Evolutionary conservation across 1,140 invertebrate species (phyloP).

Genomic region (Kradibia gibbosae): DNA sequence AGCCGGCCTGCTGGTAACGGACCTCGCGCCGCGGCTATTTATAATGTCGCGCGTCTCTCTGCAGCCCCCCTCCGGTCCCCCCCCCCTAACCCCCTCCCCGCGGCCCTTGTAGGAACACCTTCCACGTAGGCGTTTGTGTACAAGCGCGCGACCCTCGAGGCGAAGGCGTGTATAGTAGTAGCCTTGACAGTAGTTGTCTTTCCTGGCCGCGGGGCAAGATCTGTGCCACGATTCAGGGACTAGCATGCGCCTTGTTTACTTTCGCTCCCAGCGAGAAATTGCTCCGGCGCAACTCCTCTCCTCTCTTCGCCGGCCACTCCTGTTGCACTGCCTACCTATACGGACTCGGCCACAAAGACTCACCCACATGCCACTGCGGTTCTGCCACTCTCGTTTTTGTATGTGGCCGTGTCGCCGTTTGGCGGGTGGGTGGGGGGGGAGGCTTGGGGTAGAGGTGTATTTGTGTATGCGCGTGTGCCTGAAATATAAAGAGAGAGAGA

Average conservation of each 20-base stretch:
- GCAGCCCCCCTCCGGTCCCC: too few species aligned
- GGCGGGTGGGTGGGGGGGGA: too few species aligned
- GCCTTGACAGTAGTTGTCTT: constrained; percentile 60
- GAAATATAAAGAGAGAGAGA: background rate
- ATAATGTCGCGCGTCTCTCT: background rate
- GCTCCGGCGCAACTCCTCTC: background rate
- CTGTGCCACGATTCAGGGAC: constrained; percentile 33
- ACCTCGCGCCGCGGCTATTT: background rate
- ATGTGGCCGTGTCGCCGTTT: too few species aligned
- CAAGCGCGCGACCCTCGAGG: background rate
- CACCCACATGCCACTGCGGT: background rate
- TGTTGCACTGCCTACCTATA: background rate
- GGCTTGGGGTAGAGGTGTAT: too few species aligned
- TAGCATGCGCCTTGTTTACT: constrained; percentile 37
- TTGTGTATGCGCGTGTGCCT: too few species aligned
- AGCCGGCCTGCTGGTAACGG: background rate
- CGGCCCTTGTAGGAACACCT: background rate
- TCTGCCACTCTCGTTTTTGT: too few species aligned
- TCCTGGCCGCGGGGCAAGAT: constrained; percentile 40
- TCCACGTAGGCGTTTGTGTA: constrained; percentile 18
- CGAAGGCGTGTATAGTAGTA: constrained; percentile 67
- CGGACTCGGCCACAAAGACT: constrained; percentile 5
- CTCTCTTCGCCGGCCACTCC: background rate
- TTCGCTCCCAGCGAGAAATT: constrained; percentile 35
- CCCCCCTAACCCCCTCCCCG: background rate